Evolutionary conservation across 1,140 invertebrate species (phyloP).

Genomic region (Paraescarpia echinospica): DNA sequence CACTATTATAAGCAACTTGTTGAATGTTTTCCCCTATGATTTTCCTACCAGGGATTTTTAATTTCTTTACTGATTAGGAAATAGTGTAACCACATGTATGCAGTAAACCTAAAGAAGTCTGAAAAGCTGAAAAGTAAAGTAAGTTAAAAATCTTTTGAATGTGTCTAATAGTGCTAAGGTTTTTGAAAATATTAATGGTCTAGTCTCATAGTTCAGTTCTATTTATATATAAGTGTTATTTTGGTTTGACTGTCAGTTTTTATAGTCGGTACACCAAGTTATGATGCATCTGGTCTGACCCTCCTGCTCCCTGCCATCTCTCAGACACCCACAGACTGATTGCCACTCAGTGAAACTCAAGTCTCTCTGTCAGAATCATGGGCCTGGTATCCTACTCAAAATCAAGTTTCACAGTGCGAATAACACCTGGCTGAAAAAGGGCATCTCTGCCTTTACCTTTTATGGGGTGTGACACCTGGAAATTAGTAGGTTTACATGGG

Average conservation of each 20-base stretch:
- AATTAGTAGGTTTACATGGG: not conserved
- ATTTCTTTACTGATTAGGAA: too few relatives aligned
- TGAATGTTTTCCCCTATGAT: too few relatives aligned
- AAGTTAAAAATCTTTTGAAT: not conserved
- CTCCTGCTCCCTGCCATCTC: not conserved
- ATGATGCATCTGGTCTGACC: not conserved
- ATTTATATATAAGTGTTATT: not conserved
- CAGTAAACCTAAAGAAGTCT: too few relatives aligned
- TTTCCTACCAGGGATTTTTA: too few relatives aligned
- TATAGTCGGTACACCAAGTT: not conserved
- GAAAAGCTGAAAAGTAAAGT: not conserved
- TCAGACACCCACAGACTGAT: too few relatives aligned
- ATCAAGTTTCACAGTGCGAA: not conserved
- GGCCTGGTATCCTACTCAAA: not conserved
- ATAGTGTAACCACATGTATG: too few relatives aligned
- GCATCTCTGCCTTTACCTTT: not conserved
- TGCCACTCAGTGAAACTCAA: not conserved
- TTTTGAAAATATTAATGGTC: not conserved
- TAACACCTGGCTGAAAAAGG: not conserved
- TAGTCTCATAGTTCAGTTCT: not conserved
- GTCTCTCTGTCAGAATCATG: not conserved
- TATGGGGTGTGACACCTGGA: not conserved
- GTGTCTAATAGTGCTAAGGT: not conserved
- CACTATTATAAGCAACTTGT: too few relatives aligned
- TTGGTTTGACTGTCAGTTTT: not conserved